Conservation (phyloP, 2,113 vertebrate genomes). For the Mesembrinibis cayennensis region DNA sequence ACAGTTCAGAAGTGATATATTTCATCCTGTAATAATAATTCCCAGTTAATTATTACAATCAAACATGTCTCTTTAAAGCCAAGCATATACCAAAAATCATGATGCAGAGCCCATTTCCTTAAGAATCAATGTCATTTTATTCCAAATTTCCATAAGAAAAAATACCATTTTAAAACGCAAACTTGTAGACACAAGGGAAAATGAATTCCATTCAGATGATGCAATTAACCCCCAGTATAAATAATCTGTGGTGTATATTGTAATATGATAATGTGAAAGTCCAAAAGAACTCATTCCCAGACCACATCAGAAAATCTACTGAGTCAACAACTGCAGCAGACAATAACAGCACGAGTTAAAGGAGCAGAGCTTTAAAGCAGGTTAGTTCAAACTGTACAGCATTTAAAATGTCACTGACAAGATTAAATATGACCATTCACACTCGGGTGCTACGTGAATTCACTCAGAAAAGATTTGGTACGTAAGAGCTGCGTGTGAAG, state of each 20-base stretch:
- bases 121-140: conserved; percentile 49
- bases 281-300: conserved; percentile 72
- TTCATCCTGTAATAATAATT: background rate
- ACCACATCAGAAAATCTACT: conserved; percentile 71
- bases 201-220: conserved; percentile 75
- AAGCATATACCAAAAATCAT: background rate
- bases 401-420: conserved; percentile 45
- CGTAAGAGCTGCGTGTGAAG: background rate
- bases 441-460: background rate
- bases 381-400: conserved; percentile 51
- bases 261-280: conserved; percentile 72
- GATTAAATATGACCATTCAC: conserved; percentile 49
- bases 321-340: conserved; percentile 71
- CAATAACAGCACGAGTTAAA: conserved; percentile 58
- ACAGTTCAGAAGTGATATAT: conserved; percentile 19
- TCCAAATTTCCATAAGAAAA: conserved; percentile 56
- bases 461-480: background rate
- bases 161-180: conserved; percentile 56
- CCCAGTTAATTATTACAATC: background rate
- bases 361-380: conserved; percentile 56
- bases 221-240: conserved; percentile 73
- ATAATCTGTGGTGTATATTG: conserved; percentile 67
- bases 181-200: conserved; percentile 60
- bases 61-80: background rate
- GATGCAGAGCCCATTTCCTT: conserved; percentile 18